A percentile compares a stretch with the other conserved stretches of the same genome.
phyloP scores from a whole-genome alignment of 2,113 vertebrate genomes.

The Phoenicopterus ruber region DNA sequence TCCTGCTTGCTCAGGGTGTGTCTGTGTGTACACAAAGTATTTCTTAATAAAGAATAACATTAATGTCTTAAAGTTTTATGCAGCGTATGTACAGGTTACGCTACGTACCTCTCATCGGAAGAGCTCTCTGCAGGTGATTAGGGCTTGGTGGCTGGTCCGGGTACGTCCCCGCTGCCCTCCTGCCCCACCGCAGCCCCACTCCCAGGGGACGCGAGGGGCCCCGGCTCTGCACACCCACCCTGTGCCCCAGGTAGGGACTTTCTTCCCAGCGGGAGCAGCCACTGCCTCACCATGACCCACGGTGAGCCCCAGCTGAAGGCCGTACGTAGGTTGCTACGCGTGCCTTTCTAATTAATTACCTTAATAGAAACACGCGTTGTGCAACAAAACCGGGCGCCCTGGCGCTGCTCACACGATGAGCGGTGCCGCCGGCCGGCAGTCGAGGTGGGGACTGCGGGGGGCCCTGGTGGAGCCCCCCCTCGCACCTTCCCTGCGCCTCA shows the following conservation, averaged over 20 bases:
- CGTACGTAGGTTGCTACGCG: fast-evolving
- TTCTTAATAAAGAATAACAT: neutral
- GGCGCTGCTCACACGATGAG: too few relatives aligned
- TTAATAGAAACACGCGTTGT: neutral
- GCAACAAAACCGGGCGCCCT: too few relatives aligned
- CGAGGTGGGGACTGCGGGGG: too few relatives aligned
- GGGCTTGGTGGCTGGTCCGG: too few relatives aligned
- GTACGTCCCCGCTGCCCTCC: neutral
- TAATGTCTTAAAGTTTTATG: too few relatives aligned
- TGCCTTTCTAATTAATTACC: neutral
- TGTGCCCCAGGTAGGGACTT: neutral
- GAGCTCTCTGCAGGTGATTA: fast-evolving
- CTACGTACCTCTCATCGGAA: fast-evolving
- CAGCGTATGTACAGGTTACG: fast-evolving
- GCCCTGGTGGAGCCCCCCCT: too few relatives aligned
- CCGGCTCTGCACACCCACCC: neutral
- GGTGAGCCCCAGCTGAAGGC: neutral
- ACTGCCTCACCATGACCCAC: fast-evolving
- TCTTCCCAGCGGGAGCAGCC: neutral
- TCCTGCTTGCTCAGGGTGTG: neutral
- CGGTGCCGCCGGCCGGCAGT: too few relatives aligned
- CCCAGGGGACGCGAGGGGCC: neutral
- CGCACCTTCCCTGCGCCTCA: too few relatives aligned
- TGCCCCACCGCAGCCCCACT: neutral
- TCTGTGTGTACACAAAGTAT: fast-evolving